These are phyloP conservation scores for Dendrolimus punctatus DNA, from an alignment of 1,140 invertebrate genomes.

Conservation along the genomic window DNA sequence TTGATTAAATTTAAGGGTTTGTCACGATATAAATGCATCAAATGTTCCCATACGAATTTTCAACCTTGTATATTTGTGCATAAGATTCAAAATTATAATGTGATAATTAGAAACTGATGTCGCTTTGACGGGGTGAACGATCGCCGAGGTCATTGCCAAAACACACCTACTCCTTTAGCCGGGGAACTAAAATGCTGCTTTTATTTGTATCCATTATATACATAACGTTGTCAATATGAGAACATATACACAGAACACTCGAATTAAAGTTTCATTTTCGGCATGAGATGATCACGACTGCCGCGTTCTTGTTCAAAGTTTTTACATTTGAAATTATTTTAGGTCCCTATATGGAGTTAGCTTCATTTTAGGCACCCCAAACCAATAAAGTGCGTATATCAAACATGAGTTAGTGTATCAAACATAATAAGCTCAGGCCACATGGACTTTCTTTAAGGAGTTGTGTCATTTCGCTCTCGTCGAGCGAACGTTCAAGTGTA, in stretches of 20 bases:
- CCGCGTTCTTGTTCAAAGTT: too few species aligned
- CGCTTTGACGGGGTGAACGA: slow-evolving; percentile 33
- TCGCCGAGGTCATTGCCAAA: slow-evolving; percentile 61
- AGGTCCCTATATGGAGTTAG: slow-evolving; percentile 1
- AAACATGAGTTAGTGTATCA: slow-evolving; percentile 59
- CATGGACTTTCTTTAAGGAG: slow-evolving; percentile 24
- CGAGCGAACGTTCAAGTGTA: too few species aligned
- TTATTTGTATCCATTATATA: neutral
- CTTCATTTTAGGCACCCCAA: slow-evolving; percentile 48
- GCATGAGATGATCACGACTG: too few species aligned
- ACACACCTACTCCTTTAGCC: slow-evolving; percentile 34
- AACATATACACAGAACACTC: too few species aligned
- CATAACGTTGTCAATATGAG: neutral
- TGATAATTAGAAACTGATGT: slow-evolving; percentile 2
- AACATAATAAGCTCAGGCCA: slow-evolving; percentile 34
- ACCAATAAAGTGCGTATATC: slow-evolving; percentile 43
- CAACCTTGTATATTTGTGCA: neutral
- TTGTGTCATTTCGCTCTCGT: neutral
- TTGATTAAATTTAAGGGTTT: slow-evolving; percentile 10
- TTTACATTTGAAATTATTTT: too few species aligned
- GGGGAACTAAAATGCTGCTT: slow-evolving; percentile 45
- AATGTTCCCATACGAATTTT: slow-evolving; percentile 3
- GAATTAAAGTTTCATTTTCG: too few species aligned
- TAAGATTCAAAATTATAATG: slow-evolving; percentile 14
- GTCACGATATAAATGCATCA: slow-evolving; percentile 6